phyloP scores from a whole-genome alignment of 1,140 invertebrate species.

The Trachelipus rathkii region DNA sequence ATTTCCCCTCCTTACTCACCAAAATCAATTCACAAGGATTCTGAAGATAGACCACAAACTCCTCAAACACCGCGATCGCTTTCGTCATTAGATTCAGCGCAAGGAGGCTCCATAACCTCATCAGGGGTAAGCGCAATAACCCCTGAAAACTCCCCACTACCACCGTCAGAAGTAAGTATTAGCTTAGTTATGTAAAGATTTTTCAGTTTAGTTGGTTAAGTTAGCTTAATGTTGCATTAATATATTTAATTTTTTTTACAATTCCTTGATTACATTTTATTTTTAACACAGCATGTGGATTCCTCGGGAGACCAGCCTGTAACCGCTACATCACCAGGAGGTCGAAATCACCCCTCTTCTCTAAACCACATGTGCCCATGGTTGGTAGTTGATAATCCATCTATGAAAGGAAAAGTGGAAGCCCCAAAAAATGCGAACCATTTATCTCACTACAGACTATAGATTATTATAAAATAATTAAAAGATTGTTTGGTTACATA shows the following conservation, averaged over 20 bases:
- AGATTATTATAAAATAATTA: too few relatives aligned
- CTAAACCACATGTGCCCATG: neutral
- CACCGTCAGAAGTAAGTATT: neutral
- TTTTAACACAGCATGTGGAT: neutral
- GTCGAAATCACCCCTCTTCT: neutral
- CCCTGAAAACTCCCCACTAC: neutral
- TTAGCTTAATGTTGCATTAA: neutral
- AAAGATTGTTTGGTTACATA: too few relatives aligned
- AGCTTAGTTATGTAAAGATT: neutral
- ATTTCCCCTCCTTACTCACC: neutral
- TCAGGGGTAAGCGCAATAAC: neutral
- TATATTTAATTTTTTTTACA: neutral
- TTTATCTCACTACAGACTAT: neutral
- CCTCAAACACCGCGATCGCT: neutral
- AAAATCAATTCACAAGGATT: neutral
- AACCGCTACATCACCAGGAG: neutral
- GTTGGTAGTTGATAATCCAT: neutral
- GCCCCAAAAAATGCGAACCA: neutral
- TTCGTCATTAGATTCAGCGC: neutral
- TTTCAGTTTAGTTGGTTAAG: neutral
- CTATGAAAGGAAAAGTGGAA: neutral
- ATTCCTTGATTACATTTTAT: neutral
- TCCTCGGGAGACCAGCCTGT: neutral
- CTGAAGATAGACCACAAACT: neutral
- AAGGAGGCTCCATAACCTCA: slow-evolving; percentile 6